Base-by-base conservation (phyloP, 2,888 invertebrate species). In the Bedellia somnulentella region DNA sequence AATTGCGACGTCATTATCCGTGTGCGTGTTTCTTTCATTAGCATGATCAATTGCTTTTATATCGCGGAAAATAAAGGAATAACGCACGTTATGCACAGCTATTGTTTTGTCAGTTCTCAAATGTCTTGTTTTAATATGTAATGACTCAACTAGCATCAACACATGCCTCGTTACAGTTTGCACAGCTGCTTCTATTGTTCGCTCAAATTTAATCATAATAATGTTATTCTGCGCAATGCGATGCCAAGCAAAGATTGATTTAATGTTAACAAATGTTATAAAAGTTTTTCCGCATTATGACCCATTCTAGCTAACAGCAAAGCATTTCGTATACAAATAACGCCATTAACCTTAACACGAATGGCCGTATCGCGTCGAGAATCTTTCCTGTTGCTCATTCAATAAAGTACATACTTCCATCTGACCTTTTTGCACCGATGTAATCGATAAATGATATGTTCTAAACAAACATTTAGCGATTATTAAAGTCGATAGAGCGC, bases 241-340 rank as follows among this genome's bases (percentile, higher is more conserved):
- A n/a, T n/a, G n/a, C n/a, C n/a, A n/a, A n/a, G n/a, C n/a, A n/a
- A n/a, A n/a, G n/a, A n/a, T n/a, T n/a, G n/a, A n/a, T n/a, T n/a
- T n/a, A n/a, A n/a, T n/a, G n/a, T n/a, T n/a, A n/a, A n/a, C n/a
- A n/a, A n/a, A n/a, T n/a, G n/a, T n/a, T n/a, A n/a, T n/a, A n/a
- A n/a, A n/a, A n/a, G n/a, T n/a, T n/a, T n/a, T n/a, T n/a, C n/a
- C n/a, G n/a, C n/a, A n/a, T n/a, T n/a, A n/a, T n/a, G n/a, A n/a
- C n/a, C n/a, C n/a, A n/a, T n/a, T n/a, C n/a, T n/a, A n/a, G n/a
- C n/a, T n/a, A n/a, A n/a, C n/a, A n/a, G n/a, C n/a, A n/a, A n/a
- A n/a, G n/a, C n/a, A n/a, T n/a, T n/a, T n/a, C n/a, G n/a, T n/a
- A 51, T 57, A 66, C 70, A 67, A 70, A 70, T 67, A 63, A 58